These are phyloP conservation scores for Eonycteris spelaea DNA, from an alignment of 2,113 vertebrate species.

Conservation along the genomic window DNA sequence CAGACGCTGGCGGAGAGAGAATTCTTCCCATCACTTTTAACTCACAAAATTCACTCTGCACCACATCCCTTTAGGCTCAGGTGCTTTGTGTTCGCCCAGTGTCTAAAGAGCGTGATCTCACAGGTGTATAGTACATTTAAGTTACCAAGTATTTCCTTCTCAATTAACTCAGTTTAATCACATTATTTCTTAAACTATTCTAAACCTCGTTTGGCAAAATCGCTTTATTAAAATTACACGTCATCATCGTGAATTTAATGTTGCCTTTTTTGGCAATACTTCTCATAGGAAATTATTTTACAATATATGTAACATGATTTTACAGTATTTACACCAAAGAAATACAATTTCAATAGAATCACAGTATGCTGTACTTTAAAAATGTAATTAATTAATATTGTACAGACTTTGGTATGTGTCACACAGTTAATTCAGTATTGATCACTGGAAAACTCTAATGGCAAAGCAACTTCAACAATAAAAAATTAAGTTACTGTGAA, in stretches of 20 bases:
- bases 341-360: background rate
- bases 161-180: background rate
- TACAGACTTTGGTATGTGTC: background rate
- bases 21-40: background rate
- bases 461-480: background rate
- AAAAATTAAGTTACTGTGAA: background rate
- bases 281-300: background rate
- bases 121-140: background rate
- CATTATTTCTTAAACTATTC: background rate
- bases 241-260: background rate
- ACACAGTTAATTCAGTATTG: background rate
- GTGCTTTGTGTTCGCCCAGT: background rate
- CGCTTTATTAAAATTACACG: background rate
- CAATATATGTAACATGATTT: background rate
- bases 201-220: background rate
- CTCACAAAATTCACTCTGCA: background rate
- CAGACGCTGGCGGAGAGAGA: background rate
- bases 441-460: background rate
- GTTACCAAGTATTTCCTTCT: background rate
- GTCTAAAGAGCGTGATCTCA: background rate
- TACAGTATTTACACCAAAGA: background rate
- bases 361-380: background rate
- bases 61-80: rapidly evolving
- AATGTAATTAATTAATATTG: background rate
- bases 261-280: background rate